Evolutionary conservation across 2,797 vertebrate genomes (phyloP).

Genomic region (Galaxias olidus): DNA sequence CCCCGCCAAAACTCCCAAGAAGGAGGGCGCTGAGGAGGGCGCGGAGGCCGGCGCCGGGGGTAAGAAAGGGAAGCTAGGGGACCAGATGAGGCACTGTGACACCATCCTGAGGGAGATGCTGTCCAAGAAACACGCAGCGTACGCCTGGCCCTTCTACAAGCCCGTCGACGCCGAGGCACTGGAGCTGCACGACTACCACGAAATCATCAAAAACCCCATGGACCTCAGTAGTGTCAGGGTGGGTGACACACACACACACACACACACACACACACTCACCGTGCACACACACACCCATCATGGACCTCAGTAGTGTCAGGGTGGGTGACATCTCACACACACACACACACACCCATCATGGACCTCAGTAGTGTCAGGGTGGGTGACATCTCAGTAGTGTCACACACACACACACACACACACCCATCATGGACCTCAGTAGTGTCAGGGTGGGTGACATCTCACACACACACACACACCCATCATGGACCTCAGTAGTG

Average conservation of each 20-base stretch:
- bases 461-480: not conserved
- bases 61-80: slow-evolving; percentile 86
- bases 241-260: slow-evolving; percentile 25
- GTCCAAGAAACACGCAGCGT: slow-evolving; percentile 94
- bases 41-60: slow-evolving; percentile 78
- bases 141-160: slow-evolving; percentile 98
- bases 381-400: too few relatives aligned
- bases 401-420: slow-evolving; percentile 12
- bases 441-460: not conserved
- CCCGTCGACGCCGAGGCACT: slow-evolving; percentile 94
- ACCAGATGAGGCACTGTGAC: slow-evolving; percentile 94
- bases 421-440: not conserved
- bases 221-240: slow-evolving; percentile 98
- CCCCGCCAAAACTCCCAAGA: slow-evolving; percentile 88
- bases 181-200: slow-evolving; percentile 96
- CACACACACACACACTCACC: not conserved
- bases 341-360: slow-evolving; percentile 1
- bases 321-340: slow-evolving; percentile 54
- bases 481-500: not conserved
- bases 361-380: slow-evolving; percentile 1
- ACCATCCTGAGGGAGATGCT: slow-evolving; percentile 96
- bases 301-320: slow-evolving; percentile 91
- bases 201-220: slow-evolving; percentile 99
- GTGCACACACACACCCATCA: slow-evolving; percentile 65
- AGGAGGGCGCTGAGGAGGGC: slow-evolving; percentile 81